Conservation (phyloP, 1,140 invertebrate genomes). For the Chionoecetes opilio region DNA sequence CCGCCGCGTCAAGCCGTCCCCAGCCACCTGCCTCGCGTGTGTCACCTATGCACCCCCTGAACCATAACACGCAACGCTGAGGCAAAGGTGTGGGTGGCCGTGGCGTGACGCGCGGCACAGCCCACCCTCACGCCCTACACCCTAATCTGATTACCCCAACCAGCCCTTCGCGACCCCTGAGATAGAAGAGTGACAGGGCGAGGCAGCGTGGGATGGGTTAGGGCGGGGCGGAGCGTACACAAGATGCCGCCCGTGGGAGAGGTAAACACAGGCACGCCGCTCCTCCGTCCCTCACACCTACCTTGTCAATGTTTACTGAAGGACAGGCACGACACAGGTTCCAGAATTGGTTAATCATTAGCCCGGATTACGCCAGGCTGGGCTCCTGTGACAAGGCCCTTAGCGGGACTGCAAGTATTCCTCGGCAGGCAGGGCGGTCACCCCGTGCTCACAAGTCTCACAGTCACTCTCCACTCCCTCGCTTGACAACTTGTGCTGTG, state of each 20-base stretch:
- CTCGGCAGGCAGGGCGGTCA: slow-evolving; percentile 67
- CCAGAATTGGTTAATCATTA: slow-evolving; percentile 96
- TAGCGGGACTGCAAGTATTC: slow-evolving; percentile 66
- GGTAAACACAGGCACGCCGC: slow-evolving; percentile 44
- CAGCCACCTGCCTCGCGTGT: neutral
- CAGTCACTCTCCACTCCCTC: slow-evolving; percentile 71
- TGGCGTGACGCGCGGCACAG: neutral
- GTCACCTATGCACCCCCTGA: neutral
- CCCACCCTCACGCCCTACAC: neutral
- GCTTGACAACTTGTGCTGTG: slow-evolving; percentile 74
- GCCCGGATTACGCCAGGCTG: slow-evolving; percentile 66
- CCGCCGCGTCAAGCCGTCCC: no score
- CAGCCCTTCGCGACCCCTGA: neutral
- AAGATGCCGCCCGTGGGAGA: slow-evolving; percentile 40
- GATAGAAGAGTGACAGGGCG: neutral
- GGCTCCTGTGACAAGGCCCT: slow-evolving; percentile 64
- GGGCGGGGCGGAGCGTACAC: slow-evolving; percentile 46
- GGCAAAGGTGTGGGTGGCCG: neutral
- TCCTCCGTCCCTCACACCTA: slow-evolving; percentile 85
- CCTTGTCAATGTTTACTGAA: slow-evolving; percentile 96
- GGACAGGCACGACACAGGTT: slow-evolving; percentile 96
- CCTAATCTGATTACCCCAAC: neutral
- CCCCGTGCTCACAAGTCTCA: slow-evolving; percentile 62
- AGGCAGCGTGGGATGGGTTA: slow-evolving; percentile 38
- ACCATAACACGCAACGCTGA: neutral